These are phyloP conservation scores for Drosophila eugracilis DNA, from an alignment of 1,140 invertebrate genomes.

Conservation along the genomic window DNA sequence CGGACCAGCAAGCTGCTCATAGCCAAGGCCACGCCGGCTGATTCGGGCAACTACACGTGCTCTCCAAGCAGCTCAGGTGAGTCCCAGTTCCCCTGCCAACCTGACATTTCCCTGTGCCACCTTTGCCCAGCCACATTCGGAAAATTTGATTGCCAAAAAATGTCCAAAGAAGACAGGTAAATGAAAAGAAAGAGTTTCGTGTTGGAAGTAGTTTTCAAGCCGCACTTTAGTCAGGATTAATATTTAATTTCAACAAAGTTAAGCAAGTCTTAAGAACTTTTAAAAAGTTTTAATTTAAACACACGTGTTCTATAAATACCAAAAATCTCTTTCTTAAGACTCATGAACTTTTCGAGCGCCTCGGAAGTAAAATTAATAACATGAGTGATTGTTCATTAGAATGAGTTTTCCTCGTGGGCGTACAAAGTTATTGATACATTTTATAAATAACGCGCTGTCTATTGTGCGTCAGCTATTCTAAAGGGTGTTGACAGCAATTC, in stretches of 20 bases:
- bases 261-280: background rate
- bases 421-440: slow-evolving; percentile 23
- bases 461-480: background rate
- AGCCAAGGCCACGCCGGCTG: slow-evolving; percentile 90
- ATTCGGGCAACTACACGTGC: slow-evolving; percentile 96
- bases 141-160: slow-evolving; percentile 2
- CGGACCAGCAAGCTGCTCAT: slow-evolving; percentile 93
- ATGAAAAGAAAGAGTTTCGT: background rate
- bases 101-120: no score
- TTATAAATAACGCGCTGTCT: slow-evolving; percentile 29
- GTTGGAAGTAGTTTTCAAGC: background rate
- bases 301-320: slow-evolving; percentile 5
- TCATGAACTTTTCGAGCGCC: slow-evolving; percentile 12
- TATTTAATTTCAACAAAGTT: slow-evolving; percentile 2
- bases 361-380: background rate
- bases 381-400: slow-evolving; percentile 31
- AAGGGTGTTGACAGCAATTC: background rate
- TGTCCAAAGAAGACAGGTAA: background rate
- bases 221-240: background rate
- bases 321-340: slow-evolving; percentile 4
- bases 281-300: slow-evolving; percentile 4
- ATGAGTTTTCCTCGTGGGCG: slow-evolving; percentile 13
- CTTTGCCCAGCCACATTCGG: background rate
- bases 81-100: background rate
- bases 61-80: slow-evolving; percentile 89